Evolutionary conservation across 2,888 invertebrate genomes (phyloP).

Genomic region (Lasioglossum pauxillum): DNA sequence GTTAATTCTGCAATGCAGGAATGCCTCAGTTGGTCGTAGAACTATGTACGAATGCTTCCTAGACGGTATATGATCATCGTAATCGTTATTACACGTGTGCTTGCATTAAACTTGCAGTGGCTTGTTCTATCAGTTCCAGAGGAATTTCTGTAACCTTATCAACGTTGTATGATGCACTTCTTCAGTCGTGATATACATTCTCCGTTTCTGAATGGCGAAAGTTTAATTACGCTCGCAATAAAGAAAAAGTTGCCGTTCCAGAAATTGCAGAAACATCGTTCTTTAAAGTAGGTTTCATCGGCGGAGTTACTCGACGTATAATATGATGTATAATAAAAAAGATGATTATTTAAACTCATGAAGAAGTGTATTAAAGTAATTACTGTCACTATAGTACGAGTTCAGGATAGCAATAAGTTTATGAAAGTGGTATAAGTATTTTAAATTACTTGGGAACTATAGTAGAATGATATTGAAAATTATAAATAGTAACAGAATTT

Average conservation of each 20-base stretch:
- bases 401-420: background rate
- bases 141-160: conserved; percentile 18
- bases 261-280: background rate
- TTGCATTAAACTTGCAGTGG: conserved; percentile 21
- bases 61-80: conserved; percentile 14
- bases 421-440: background rate
- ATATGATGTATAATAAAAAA: background rate
- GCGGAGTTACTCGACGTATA: background rate
- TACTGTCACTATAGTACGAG: background rate
- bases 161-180: background rate
- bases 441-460: background rate
- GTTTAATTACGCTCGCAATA: conserved; percentile 1
- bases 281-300: background rate
- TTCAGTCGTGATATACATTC: background rate
- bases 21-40: conserved; percentile 3
- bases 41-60: background rate
- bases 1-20: background rate
- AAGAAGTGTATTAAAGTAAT: background rate
- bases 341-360: background rate
- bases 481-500: background rate
- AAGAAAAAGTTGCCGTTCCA: background rate
- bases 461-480: background rate
- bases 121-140: background rate
- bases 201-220: background rate
- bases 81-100: conserved; percentile 10